A percentile compares a stretch with the other conserved stretches of the same genome.
These are phyloP conservation scores for Drosophila helvetica DNA, from an alignment of 2,888 invertebrate species.

Conservation along the genomic window DNA sequence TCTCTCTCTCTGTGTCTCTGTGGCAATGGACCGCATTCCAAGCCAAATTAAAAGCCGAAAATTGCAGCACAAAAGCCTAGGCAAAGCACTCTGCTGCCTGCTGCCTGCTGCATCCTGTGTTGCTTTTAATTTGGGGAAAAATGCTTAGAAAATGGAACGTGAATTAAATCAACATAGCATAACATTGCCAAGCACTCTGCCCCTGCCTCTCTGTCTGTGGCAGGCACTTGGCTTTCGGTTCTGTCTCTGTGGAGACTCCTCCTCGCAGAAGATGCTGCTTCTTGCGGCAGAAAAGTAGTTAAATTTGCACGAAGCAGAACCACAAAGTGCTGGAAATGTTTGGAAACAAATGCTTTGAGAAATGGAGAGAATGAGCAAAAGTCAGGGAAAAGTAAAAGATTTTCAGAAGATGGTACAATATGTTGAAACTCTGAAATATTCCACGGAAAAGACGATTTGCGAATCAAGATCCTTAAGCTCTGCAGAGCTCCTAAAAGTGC, in stretches of 20 bases:
- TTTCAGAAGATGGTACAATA: no score
- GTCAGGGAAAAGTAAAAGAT: no score
- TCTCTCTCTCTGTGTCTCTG: neutral
- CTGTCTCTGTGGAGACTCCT: neutral
- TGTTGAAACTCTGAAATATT: no score
- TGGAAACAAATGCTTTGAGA: no score
- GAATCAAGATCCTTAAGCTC: no score
- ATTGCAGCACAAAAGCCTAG: slow-evolving; percentile 39
- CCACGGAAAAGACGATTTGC: no score
- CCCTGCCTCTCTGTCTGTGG: neutral
- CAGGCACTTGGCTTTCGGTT: neutral
- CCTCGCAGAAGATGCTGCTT: neutral
- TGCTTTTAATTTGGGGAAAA: slow-evolving; percentile 62
- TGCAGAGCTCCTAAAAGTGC: neutral
- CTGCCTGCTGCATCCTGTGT: slow-evolving; percentile 1
- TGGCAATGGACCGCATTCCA: slow-evolving; percentile 66
- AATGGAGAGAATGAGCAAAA: no score
- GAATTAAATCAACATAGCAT: slow-evolving; percentile 63
- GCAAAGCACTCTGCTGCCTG: neutral
- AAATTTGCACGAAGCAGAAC: no score
- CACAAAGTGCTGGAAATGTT: no score
- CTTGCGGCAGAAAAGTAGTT: neutral
- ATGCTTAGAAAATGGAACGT: slow-evolving; percentile 58
- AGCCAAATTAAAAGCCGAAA: slow-evolving; percentile 61
- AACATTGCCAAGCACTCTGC: no score